These are phyloP conservation scores for Cheilosia grossa DNA, from an alignment of 2,888 invertebrate genomes.

Conservation along the genomic window DNA sequence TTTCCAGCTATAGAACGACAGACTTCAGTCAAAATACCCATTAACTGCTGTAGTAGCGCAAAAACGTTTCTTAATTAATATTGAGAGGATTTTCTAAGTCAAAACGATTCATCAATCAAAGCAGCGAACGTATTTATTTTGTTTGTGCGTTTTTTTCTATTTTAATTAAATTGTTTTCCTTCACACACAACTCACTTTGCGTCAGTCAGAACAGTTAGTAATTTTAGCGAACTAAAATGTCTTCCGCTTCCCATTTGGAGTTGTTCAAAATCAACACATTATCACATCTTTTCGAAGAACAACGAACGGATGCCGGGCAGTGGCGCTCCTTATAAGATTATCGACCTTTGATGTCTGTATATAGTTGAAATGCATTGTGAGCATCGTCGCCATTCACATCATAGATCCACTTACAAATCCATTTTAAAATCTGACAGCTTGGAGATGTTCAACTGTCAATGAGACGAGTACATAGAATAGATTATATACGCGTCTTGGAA, in stretches of 20 bases:
- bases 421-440: constrained; percentile 51
- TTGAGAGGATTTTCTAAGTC: neutral
- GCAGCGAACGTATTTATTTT: neutral
- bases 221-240: constrained; percentile 13
- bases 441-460: constrained; percentile 62
- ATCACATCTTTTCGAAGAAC: constrained; percentile 23
- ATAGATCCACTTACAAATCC: constrained; percentile 49
- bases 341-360: constrained; percentile 60
- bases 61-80: constrained; percentile 13
- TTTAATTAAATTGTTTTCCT: constrained; percentile 12
- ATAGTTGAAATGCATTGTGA: constrained; percentile 48
- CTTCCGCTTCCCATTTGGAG: constrained; percentile 20
- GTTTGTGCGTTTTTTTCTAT: neutral
- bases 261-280: neutral
- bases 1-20: neutral
- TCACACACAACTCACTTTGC: constrained; percentile 22
- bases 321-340: constrained; percentile 56
- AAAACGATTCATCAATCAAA: constrained; percentile 41
- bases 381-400: constrained; percentile 13
- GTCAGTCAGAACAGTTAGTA: constrained; percentile 2
- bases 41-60: constrained; percentile 10
- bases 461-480: constrained; percentile 55
- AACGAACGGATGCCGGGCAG: constrained; percentile 5
- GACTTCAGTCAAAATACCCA: constrained; percentile 35
- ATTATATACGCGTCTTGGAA: constrained; percentile 36